Conservation (phyloP, 2,888 invertebrate genomes). For the Hypselothyrea guttata region DNA sequence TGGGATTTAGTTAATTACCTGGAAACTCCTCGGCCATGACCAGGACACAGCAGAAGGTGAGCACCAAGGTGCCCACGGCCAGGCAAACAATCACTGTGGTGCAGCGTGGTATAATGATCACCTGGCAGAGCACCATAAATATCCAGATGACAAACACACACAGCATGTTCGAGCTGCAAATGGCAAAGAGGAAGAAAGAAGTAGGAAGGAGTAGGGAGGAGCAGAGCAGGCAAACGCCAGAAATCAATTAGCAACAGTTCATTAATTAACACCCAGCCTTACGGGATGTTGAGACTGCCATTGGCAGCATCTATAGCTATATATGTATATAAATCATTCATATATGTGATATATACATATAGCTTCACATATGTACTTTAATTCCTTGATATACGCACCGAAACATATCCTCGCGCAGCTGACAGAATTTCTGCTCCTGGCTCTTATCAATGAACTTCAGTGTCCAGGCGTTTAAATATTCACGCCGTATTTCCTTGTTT, state of each 20-base stretch:
- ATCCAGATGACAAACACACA: constrained; percentile 96
- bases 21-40: constrained; percentile 94
- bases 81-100: constrained; percentile 85
- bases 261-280: constrained; percentile 52
- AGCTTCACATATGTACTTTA: background rate
- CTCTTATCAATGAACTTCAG: constrained; percentile 91
- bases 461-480: constrained; percentile 93
- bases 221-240: constrained; percentile 4
- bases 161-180: constrained; percentile 90
- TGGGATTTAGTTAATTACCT: constrained; percentile 53
- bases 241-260: constrained; percentile 67
- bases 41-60: constrained; percentile 88
- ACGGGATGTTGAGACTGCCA: too few species aligned
- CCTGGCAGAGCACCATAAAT: constrained; percentile 91
- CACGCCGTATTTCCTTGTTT: constrained; percentile 92
- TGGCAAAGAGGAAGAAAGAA: too few species aligned
- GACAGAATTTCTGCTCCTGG: constrained; percentile 93
- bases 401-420: constrained; percentile 95
- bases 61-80: constrained; percentile 86
- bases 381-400: constrained; percentile 84
- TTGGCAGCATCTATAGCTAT: too few species aligned
- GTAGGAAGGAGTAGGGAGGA: background rate
- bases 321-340: too few species aligned
- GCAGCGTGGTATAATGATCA: constrained; percentile 88
- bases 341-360: background rate